A percentile compares a stretch with the other conserved stretches of the same genome.
Evolutionary conservation across 2,113 vertebrate genomes (phyloP).

Genomic region (Sakesphorus luctuosus): DNA sequence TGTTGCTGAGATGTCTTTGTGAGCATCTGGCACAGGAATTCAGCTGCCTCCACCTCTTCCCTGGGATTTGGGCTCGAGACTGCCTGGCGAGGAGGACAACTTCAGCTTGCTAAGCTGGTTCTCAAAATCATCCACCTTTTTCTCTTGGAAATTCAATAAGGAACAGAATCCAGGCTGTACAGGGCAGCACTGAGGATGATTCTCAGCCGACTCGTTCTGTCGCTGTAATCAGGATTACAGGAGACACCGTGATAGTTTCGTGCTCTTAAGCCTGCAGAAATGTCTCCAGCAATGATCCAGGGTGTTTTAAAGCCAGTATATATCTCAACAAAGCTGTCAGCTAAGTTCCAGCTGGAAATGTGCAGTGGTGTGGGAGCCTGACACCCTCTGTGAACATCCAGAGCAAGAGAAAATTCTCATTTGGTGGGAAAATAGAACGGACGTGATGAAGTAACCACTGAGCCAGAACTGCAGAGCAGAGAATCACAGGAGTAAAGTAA

Average conservation of each 20-base stretch:
- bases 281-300: constrained; percentile 29
- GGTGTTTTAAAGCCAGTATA: constrained; percentile 22
- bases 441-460: constrained; percentile 22
- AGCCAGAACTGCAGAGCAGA: background rate
- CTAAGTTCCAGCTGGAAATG: constrained; percentile 30
- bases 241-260: background rate
- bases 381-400: background rate
- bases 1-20: background rate
- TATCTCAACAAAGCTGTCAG: constrained; percentile 55
- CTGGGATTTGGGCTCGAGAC: background rate
- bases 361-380: constrained; percentile 9
- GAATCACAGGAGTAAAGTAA: constrained; percentile 12
- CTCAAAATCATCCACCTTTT: background rate
- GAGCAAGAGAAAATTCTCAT: background rate
- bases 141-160: background rate
- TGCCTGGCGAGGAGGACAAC: background rate
- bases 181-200: background rate
- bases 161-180: background rate
- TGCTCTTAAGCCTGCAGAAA: constrained; percentile 17
- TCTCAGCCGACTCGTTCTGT: background rate
- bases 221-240: constrained; percentile 5
- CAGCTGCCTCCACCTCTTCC: background rate
- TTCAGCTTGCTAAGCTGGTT: background rate
- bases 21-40: background rate
- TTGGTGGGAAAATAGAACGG: background rate